These are phyloP conservation scores for Helicoverpa zea DNA, from an alignment of 1,140 invertebrate species.

Conservation along the genomic window DNA sequence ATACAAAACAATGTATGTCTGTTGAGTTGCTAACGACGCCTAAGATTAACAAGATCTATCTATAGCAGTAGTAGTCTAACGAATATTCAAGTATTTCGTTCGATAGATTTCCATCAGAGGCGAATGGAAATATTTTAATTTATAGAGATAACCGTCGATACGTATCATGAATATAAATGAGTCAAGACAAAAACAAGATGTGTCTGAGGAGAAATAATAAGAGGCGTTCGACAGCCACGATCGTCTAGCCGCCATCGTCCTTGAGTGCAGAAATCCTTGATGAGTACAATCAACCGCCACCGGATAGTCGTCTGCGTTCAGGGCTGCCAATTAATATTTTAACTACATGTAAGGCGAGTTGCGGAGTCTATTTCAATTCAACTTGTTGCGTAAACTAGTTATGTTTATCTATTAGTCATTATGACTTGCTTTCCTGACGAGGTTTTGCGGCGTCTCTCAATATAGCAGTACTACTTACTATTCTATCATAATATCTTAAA, in stretches of 20 bases:
- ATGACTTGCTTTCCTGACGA: conserved; percentile 4
- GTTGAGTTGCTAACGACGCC: background rate
- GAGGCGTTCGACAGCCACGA: conserved; percentile 75
- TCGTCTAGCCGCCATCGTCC: conserved; percentile 82
- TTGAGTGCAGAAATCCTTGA: conserved; percentile 86
- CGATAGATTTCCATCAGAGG: conserved; percentile 56
- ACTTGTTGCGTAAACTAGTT: conserved; percentile 51
- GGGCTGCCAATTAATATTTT: conserved; percentile 78
- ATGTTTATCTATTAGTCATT: conserved; percentile 41
- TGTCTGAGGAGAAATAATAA: conserved; percentile 84
- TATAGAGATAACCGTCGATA: conserved; percentile 82
- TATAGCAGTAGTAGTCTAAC: conserved; percentile 38
- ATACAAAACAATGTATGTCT: conserved; percentile 2
- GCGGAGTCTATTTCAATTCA: conserved; percentile 46
- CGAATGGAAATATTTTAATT: conserved; percentile 77
- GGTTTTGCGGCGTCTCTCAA: conserved; percentile 3
- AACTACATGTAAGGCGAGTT: conserved; percentile 52
- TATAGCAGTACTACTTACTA: background rate
- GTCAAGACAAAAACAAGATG: conserved; percentile 82
- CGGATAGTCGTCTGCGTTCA: conserved; percentile 76
- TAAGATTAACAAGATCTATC: conserved; percentile 28
- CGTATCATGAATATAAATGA: conserved; percentile 85
- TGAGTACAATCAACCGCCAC: conserved; percentile 86
- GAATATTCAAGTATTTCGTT: conserved; percentile 52
- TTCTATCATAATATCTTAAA: background rate